Conservation (phyloP, 2,113 vertebrate genomes). For the Anguilla rostrata region DNA sequence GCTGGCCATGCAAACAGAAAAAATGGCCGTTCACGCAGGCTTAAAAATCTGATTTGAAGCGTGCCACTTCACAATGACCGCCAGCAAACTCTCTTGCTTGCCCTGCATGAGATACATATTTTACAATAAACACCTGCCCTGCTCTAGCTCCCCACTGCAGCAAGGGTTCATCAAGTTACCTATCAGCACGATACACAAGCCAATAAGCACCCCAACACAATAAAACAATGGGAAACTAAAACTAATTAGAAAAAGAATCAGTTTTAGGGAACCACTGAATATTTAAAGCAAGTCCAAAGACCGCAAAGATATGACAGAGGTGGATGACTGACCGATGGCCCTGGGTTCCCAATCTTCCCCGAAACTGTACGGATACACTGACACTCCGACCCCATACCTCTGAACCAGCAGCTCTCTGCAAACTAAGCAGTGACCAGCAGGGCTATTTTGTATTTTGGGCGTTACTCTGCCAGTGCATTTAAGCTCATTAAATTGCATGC, state of each 20-base stretch:
- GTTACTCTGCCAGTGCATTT: too few relatives aligned
- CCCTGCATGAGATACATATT: too few relatives aligned
- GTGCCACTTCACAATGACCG: not conserved
- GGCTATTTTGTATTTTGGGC: not conserved
- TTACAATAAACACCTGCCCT: not conserved
- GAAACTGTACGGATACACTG: not conserved
- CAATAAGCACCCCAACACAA: not conserved
- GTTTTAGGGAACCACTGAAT: not conserved
- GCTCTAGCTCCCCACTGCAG: not conserved
- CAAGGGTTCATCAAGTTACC: too few relatives aligned
- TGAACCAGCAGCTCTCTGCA: not conserved
- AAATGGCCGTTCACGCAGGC: constrained; percentile 27
- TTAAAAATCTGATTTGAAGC: not conserved
- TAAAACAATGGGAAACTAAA: not conserved
- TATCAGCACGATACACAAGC: too few relatives aligned
- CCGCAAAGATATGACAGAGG: too few relatives aligned
- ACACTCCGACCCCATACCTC: not conserved
- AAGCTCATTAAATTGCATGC: too few relatives aligned
- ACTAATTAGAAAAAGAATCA: not conserved
- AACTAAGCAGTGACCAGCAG: not conserved
- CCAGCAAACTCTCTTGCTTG: not conserved
- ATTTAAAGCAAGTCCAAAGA: not conserved
- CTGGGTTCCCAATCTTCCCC: not conserved
- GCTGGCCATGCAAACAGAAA: constrained; percentile 31
- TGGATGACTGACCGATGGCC: not conserved